Evolutionary conservation across 2,797 vertebrate species (phyloP), one percentile per base, ranked within the genome.

Genomic region (Trachurus trachurus): DNA sequence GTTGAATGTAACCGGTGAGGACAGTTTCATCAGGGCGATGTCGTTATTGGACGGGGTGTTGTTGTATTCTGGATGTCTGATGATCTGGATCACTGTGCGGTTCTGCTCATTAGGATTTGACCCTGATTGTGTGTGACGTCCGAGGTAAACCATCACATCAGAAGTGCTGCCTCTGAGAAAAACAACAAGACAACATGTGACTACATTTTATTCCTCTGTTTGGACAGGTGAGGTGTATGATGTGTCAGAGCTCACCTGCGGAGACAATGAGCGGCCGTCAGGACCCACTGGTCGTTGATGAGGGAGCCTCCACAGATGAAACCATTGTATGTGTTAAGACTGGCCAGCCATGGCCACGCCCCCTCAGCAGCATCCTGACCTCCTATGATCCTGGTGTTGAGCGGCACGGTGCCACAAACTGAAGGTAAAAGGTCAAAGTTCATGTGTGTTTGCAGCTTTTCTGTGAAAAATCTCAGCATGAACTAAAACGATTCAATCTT

Each of bases 261-360:
- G 40, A 93, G 80, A 8, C 93, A 95, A 74, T 94, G 94, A 29
- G 94, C 93, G 0, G 94, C 94, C 0, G 82, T 84, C 62, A 95
- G 61, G 34, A 95, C 21, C 89, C 89, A 95, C 6, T 66, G 3
- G 10, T 42, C 61, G 75, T 63, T 93, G 83, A 95, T 92, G 22
- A 95, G 86, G 11, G 93, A 92, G 0, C 94, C 94, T 7, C 94
- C 94, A 6, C 94, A 95, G 71, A 26, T 1, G 26, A 26, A 26
- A 26, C 26, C 26, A n/a, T n/a, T n/a, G n/a, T n/a, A n/a, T n/a
- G 91, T 80, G 21, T 91, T 89, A 0, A 0, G 0, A 0, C 89
- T 93, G 72, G 0, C 90, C 80, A 94, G 93, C 94, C 94, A 95
- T 5, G 94, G 94, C 94, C 94, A 95, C 0, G 86, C 6, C 0